Base-by-base conservation (phyloP, 2,113 vertebrate genomes). In the Rhinopomastus cyanomelas region DNA sequence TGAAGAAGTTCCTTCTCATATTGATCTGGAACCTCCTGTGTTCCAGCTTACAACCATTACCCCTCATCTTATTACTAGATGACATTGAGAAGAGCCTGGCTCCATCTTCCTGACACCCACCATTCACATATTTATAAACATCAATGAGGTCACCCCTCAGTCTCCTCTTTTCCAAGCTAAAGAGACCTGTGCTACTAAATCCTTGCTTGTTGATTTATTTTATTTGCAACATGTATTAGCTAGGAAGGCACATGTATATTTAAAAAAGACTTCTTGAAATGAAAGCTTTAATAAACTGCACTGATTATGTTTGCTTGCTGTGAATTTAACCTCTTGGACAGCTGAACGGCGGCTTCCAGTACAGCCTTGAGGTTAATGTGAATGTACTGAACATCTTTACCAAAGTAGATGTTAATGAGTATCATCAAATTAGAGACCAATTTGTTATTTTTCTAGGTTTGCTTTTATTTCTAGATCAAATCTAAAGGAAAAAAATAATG, bases 371-470 rank as follows among this genome's bases (percentile, higher is more conserved):
- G 30, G 23, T 74, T 79, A 81, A 61, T 61, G 10, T 27, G 48
- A 88, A 90, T 73, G 57, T 5, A 59, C 9, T 72, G 80, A 21
- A 7, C 6, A 75, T 59, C 71, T 64, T 79, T 95, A 71, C 18
- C n/a, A 61, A 78, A 67, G 18, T 82, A 42, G 57, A 76, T 80
- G 87, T 88, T 84, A 93, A 65, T 91, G 71, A 81, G 27, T 73
- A 76, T 78, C 30, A 57, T n/a, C n/a, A n/a, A 39, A 48, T 87
- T 86, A 81, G 42, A 92, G 90, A 89, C 89, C 18, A 52, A 82
- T 60, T 93, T 90, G 81, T 8, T 84, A 27, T 34, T 68, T 81
- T 95, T 57, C 26, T 65, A 72, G 23, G 16, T 85, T 93, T 95
- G 21, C 17, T 46, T 76, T 73, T 46, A 11, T 88, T 89, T 91